phyloP scores from a whole-genome alignment of 1,140 invertebrate species.

The Mercenaria mercenaria region DNA sequence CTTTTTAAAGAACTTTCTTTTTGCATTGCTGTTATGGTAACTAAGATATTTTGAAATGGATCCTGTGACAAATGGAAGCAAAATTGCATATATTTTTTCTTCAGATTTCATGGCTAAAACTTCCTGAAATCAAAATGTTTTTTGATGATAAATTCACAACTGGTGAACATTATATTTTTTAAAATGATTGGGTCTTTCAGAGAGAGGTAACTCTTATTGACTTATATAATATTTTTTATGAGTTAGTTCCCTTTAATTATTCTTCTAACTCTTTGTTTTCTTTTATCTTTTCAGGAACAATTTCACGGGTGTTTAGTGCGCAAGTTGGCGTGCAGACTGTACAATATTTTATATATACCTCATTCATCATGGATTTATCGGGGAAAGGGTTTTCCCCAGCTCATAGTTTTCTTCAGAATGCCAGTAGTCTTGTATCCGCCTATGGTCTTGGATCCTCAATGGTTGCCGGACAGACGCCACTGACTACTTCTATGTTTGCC shows the following conservation, averaged over 20 bases:
- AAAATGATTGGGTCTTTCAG: no score
- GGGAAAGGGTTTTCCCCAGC: slow-evolving; percentile 62
- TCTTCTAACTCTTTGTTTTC: not conserved
- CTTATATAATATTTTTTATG: no score
- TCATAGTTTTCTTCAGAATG: slow-evolving; percentile 60
- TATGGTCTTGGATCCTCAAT: slow-evolving; percentile 47
- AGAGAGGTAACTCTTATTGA: not conserved
- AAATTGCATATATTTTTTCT: no score
- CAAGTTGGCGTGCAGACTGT: slow-evolving; percentile 14
- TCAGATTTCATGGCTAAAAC: no score
- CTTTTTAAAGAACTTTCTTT: no score
- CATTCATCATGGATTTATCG: slow-evolving; percentile 60
- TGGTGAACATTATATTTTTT: no score
- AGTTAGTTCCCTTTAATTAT: not conserved
- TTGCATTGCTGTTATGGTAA: no score
- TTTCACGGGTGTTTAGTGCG: slow-evolving; percentile 61
- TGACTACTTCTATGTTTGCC: slow-evolving; percentile 52
- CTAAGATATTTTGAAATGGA: no score
- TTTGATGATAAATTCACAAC: no score
- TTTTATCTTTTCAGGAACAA: slow-evolving; percentile 57
- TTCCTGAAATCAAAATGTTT: no score
- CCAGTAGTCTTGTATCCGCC: slow-evolving; percentile 57
- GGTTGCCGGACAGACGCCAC: slow-evolving; percentile 29
- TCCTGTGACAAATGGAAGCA: no score
- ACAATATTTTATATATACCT: slow-evolving; percentile 40